These are phyloP conservation scores for Acanthosepion esculentum DNA, from an alignment of 2,888 invertebrate genomes.

Conservation along the genomic window DNA sequence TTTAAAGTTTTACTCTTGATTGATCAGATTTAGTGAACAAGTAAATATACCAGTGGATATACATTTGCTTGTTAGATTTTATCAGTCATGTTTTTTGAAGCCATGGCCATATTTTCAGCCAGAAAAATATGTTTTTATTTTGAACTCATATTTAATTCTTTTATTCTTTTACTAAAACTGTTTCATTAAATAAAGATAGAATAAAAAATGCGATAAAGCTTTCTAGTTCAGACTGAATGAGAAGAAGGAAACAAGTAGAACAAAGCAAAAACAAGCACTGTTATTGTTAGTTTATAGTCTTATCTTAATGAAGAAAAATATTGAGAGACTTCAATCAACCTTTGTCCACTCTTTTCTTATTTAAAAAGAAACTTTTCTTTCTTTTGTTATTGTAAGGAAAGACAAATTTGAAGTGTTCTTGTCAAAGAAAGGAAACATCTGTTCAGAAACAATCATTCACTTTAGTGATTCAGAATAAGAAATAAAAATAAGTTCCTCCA, in stretches of 20 bases:
- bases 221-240: background rate
- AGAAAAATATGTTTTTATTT: background rate
- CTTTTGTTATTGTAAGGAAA: background rate
- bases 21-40: no score
- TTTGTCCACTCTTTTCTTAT: background rate
- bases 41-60: no score
- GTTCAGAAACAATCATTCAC: slow-evolving; percentile 14
- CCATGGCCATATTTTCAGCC: no score
- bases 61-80: no score
- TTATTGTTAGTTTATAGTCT: background rate
- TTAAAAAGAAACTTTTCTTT: background rate
- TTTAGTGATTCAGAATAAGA: background rate
- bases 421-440: background rate
- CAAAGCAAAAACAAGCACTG: background rate
- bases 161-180: no score
- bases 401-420: background rate
- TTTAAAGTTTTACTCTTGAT: no score
- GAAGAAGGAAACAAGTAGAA: background rate
- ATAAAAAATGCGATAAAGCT: background rate
- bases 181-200: background rate
- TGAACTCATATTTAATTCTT: background rate
- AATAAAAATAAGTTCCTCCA: background rate
- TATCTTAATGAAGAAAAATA: background rate
- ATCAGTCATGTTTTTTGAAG: no score
- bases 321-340: background rate